phyloP scores from a whole-genome alignment of 1,140 invertebrate species.

The Lerema accius region DNA sequence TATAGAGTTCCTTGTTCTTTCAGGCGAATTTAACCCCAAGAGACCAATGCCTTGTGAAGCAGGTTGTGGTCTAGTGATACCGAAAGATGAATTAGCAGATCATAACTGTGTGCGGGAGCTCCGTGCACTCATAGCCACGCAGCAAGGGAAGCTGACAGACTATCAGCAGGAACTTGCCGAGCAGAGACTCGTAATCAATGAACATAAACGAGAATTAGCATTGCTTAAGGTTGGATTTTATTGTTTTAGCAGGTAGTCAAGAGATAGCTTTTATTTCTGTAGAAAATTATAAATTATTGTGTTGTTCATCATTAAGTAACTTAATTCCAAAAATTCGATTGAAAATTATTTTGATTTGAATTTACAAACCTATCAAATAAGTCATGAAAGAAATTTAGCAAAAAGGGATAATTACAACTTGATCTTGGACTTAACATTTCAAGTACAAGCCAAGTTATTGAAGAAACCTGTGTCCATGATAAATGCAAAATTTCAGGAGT shows the following conservation, averaged over 20 bases:
- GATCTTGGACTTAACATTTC: no score
- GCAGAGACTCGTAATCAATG: constrained; percentile 93
- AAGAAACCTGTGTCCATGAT: not conserved
- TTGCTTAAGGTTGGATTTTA: constrained; percentile 88
- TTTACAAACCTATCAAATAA: no score
- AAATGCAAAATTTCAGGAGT: constrained; percentile 85
- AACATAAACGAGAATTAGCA: constrained; percentile 94
- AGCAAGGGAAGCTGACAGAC: constrained; percentile 93
- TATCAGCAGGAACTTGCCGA: constrained; percentile 94
- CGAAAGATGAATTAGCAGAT: constrained; percentile 96
- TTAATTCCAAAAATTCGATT: no score
- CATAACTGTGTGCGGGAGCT: constrained; percentile 97
- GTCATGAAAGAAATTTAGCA: no score
- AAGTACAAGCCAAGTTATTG: no score
- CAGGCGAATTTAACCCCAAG: constrained; percentile 91
- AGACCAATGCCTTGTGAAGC: constrained; percentile 95
- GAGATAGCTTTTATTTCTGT: no score
- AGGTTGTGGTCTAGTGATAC: constrained; percentile 96
- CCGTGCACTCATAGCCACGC: constrained; percentile 91
- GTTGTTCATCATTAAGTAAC: no score
- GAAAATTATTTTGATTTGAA: no score
- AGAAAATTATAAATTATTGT: no score
- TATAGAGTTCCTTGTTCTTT: no score
- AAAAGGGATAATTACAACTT: no score
- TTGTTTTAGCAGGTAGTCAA: no score